A percentile compares a stretch with the other conserved stretches of the same genome.
Evolutionary conservation across 2,113 vertebrate genomes (phyloP).

Genomic region (Epinephelus cyanopodus): DNA sequence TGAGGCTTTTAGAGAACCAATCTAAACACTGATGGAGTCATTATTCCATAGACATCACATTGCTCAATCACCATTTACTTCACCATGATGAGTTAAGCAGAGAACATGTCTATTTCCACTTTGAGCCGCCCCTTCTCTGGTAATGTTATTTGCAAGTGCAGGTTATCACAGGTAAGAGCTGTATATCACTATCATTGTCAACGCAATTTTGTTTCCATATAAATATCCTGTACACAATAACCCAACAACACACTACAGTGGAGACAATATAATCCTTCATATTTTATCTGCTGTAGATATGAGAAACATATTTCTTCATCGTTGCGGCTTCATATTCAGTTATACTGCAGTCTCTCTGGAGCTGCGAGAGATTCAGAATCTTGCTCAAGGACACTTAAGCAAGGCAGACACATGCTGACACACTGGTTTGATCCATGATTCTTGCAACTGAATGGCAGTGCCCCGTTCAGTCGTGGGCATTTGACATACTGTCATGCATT

Average conservation of each 20-base stretch:
- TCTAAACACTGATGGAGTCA: too few relatives aligned
- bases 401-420: constrained; percentile 42
- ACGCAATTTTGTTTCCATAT: constrained; percentile 19
- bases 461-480: constrained; percentile 9
- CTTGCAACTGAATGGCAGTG: constrained; percentile 13
- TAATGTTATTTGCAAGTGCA: constrained; percentile 10
- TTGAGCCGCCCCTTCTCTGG: background rate
- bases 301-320: constrained; percentile 24
- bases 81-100: too few relatives aligned
- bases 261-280: constrained; percentile 16
- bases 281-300: constrained; percentile 22
- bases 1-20: too few relatives aligned
- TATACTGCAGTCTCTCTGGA: constrained; percentile 13
- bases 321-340: constrained; percentile 18
- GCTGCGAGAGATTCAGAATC: constrained; percentile 3
- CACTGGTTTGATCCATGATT: constrained; percentile 27
- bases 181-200: constrained; percentile 15
- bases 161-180: background rate
- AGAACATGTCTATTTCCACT: too few relatives aligned
- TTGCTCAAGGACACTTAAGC: constrained; percentile 52
- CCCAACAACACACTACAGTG: background rate
- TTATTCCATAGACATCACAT: too few relatives aligned
- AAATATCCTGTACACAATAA: constrained; percentile 15
- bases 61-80: too few relatives aligned
- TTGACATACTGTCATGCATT: constrained; percentile 41